These are phyloP conservation scores for Chymomyza caudatula DNA, from an alignment of 2,888 invertebrate genomes.

Conservation along the genomic window DNA sequence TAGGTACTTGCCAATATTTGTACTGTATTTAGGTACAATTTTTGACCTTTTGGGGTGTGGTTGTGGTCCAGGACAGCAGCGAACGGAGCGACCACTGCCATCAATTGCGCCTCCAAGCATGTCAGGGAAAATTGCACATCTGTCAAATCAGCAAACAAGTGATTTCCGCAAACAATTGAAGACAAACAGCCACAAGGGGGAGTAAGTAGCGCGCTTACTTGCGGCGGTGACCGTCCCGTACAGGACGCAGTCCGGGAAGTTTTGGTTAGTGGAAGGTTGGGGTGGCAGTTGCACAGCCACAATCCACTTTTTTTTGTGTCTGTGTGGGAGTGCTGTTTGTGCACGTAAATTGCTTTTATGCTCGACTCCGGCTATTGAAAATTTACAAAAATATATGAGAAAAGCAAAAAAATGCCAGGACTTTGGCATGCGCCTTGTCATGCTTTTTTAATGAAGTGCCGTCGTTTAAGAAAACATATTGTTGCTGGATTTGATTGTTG, in stretches of 20 bases:
- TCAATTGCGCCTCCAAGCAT: conserved; percentile 50
- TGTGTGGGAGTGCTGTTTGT: conserved; percentile 55
- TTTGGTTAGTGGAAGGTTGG: neutral
- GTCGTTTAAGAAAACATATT: conserved; percentile 69
- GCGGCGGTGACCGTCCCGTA: neutral
- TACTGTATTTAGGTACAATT: conserved; percentile 10
- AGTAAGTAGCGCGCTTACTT: neutral
- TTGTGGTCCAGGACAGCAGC: neutral
- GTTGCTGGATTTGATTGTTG: conserved; percentile 63
- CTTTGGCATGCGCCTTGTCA: conserved; percentile 56
- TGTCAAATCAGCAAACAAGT: conserved; percentile 74
- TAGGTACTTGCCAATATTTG: neutral
- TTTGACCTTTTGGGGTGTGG: conserved; percentile 29
- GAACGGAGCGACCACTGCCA: conserved; percentile 10
- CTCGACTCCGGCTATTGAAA: conserved; percentile 51
- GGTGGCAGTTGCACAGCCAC: conserved; percentile 37
- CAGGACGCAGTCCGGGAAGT: neutral
- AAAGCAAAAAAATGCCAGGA: conserved; percentile 32
- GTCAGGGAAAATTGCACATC: conserved; percentile 72
- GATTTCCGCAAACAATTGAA: conserved; percentile 73
- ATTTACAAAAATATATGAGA: conserved; percentile 28
- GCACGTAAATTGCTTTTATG: conserved; percentile 72
- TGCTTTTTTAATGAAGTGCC: conserved; percentile 73
- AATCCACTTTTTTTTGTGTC: conserved; percentile 34
- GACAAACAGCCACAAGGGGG: conserved; percentile 47